These are phyloP conservation scores for Glyptemys insculpta DNA, from an alignment of 2,797 vertebrate species.

Conservation along the genomic window DNA sequence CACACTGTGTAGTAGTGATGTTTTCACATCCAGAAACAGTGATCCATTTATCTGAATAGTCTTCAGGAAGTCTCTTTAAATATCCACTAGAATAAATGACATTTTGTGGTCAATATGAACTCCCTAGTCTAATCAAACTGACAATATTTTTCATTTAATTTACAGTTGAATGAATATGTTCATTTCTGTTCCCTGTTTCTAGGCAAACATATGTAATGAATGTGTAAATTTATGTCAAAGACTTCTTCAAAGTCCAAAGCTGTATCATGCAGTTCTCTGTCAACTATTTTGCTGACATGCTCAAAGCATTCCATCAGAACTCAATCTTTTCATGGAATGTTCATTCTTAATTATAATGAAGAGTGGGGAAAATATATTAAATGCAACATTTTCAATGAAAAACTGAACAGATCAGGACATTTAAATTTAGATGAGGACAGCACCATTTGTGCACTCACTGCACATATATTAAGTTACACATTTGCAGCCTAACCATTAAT, in stretches of 20 bases:
- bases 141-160: not conserved
- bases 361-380: not conserved
- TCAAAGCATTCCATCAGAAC: not conserved
- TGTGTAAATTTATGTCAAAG: accelerated
- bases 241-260: not conserved
- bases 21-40: slow-evolving; percentile 56
- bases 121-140: not conserved
- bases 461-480: not conserved
- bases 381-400: not conserved
- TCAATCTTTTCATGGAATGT: not conserved
- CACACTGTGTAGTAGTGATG: slow-evolving; percentile 48
- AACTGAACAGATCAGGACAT: not conserved
- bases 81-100: slow-evolving; percentile 57
- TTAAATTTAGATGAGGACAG: not conserved
- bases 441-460: not conserved
- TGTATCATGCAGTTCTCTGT: not conserved
- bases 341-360: not conserved
- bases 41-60: slow-evolving; percentile 52
- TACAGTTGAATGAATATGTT: not conserved
- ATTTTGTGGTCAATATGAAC: not conserved
- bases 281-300: accelerated
- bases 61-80: not conserved
- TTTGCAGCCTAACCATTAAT: not conserved
- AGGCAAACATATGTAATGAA: not conserved
- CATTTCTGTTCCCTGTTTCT: not conserved